A percentile compares a stretch with the other conserved stretches of the same genome.
phyloP scores from a whole-genome alignment of 2,797 vertebrate species.

The Buceros bicornis region DNA sequence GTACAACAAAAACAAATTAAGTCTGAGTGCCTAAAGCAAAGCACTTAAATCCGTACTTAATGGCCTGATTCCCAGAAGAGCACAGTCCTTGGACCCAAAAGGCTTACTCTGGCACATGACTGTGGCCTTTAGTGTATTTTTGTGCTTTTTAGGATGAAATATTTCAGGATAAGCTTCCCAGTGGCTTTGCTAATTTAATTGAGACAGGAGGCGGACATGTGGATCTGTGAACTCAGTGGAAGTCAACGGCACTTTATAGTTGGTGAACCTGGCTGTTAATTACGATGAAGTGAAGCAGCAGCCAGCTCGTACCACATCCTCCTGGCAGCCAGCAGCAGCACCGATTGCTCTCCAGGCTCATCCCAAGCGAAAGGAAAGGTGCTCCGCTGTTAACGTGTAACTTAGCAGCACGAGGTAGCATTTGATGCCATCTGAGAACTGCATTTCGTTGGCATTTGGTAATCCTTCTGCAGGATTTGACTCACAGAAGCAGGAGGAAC shows the following conservation, averaged over 20 bases:
- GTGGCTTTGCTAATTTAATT: slow-evolving; percentile 25
- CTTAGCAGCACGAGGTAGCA: neutral
- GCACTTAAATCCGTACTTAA: slow-evolving; percentile 45
- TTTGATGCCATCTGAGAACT: neutral
- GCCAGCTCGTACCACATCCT: fast-evolving
- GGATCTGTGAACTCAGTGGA: neutral
- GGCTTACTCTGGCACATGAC: neutral
- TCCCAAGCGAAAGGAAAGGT: neutral
- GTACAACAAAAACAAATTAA: slow-evolving; percentile 43
- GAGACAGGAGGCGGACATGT: neutral
- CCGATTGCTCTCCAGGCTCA: neutral
- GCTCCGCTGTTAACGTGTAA: too few relatives aligned
- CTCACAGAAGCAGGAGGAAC: neutral
- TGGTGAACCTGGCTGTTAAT: neutral
- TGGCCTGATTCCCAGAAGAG: slow-evolving; percentile 21
- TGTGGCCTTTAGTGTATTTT: neutral
- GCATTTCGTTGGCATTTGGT: neutral
- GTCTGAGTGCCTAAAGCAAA: slow-evolving; percentile 28
- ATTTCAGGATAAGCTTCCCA: neutral
- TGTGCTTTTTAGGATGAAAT: neutral
- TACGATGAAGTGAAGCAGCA: neutral
- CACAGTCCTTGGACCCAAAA: neutral
- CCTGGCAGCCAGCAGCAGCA: neutral
- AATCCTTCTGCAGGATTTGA: neutral
- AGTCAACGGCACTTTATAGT: neutral